phyloP scores from a whole-genome alignment of 2,113 vertebrate species.

The Mesitornis unicolor region DNA sequence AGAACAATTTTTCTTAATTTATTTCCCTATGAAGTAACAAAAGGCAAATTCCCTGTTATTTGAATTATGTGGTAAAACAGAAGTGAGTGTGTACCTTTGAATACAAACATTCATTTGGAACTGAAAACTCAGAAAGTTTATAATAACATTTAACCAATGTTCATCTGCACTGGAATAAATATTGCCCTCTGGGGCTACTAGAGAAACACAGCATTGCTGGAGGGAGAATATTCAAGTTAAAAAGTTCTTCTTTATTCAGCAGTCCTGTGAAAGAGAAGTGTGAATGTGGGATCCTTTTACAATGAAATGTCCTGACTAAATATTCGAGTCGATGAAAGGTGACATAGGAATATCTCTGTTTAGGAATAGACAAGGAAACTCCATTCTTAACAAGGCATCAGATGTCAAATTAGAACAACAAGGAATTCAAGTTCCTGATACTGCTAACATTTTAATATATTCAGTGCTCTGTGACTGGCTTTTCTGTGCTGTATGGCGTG shows the following conservation, averaged over 20 bases:
- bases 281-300: not conserved
- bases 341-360: not conserved
- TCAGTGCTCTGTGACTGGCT: not conserved
- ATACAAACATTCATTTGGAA: not conserved
- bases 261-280: not conserved
- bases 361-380: not conserved
- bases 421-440: not conserved
- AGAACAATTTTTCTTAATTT: not conserved
- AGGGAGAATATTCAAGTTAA: not conserved
- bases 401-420: not conserved
- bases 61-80: not conserved
- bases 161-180: not conserved
- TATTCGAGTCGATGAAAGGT: not conserved
- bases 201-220: not conserved
- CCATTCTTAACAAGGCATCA: not conserved
- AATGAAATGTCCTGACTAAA: not conserved
- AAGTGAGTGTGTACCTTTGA: not conserved
- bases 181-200: not conserved
- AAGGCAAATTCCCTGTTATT: not conserved
- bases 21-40: not conserved
- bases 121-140: constrained; percentile 1
- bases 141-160: constrained; percentile 20
- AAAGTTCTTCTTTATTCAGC: not conserved
- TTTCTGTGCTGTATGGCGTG: not conserved
- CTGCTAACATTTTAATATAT: not conserved